Evolutionary conservation across 2,113 vertebrate species (phyloP).

Genomic region (Dicrurus megarhynchus): DNA sequence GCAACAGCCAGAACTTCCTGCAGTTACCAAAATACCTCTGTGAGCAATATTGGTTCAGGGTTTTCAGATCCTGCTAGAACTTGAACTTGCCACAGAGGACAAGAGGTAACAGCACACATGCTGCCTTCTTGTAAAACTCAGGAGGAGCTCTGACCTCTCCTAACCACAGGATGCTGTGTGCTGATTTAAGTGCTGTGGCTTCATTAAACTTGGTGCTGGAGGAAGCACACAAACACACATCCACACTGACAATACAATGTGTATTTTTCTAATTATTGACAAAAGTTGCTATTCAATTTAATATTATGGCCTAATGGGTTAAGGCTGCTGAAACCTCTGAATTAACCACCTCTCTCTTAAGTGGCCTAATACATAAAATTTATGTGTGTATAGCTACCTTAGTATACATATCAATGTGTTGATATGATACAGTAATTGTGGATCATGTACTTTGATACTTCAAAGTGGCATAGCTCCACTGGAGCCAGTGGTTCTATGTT

Average conservation of each 20-base stretch:
- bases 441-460: not conserved
- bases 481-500: not conserved
- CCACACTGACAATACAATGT: not conserved
- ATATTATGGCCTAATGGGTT: not conserved
- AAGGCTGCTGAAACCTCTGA: not conserved
- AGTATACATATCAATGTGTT: rapidly evolving
- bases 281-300: not conserved
- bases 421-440: not conserved
- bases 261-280: not conserved
- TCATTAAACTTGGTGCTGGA: not conserved
- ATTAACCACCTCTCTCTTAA: not conserved
- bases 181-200: slow-evolving; percentile 17
- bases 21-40: slow-evolving; percentile 22
- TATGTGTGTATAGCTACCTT: not conserved
- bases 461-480: not conserved
- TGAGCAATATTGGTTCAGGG: not conserved
- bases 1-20: slow-evolving; percentile 56
- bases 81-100: slow-evolving; percentile 43
- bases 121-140: slow-evolving; percentile 32
- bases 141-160: slow-evolving; percentile 37
- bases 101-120: slow-evolving; percentile 41
- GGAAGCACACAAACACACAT: not conserved
- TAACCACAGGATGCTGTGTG: slow-evolving; percentile 4
- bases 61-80: slow-evolving; percentile 8
- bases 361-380: not conserved